Percentiles rank a stretch among this genome's conserved stretches.
phyloP scores from a whole-genome alignment of 2,797 vertebrate species.

The Acestrorhynchus altus region DNA sequence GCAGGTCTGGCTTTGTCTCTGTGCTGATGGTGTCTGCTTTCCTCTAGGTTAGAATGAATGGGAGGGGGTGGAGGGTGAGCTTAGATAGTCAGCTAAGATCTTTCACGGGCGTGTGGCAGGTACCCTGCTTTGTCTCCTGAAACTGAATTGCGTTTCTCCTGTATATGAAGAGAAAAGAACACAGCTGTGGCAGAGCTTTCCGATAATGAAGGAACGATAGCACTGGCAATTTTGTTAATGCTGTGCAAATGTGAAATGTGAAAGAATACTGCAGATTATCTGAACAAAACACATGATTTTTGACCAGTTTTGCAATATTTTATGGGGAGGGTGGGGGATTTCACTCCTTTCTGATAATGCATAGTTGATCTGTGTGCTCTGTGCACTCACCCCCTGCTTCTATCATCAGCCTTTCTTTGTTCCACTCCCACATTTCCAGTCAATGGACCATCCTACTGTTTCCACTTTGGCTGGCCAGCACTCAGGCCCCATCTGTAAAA shows the following conservation, averaged over 20 bases:
- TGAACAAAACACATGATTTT: conserved; percentile 15
- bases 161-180: conserved; percentile 41
- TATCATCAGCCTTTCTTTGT: conserved; percentile 56
- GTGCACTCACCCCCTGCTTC: conserved; percentile 55
- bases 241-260: conserved; percentile 14
- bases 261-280: conserved; percentile 33
- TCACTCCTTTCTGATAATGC: conserved; percentile 31
- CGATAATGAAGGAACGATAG: conserved; percentile 33
- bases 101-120: conserved; percentile 68
- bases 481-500: conserved; percentile 75
- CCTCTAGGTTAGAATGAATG: conserved; percentile 70
- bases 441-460: conserved; percentile 66
- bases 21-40: conserved; percentile 71
- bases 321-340: background rate
- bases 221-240: background rate
- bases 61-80: conserved; percentile 71
- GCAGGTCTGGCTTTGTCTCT: conserved; percentile 69
- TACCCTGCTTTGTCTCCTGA: conserved; percentile 62
- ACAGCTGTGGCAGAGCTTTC: conserved; percentile 37
- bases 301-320: conserved; percentile 9
- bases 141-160: conserved; percentile 54
- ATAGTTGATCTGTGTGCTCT: conserved; percentile 39
- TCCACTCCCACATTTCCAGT: conserved; percentile 62
- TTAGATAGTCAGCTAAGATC: conserved; percentile 74
- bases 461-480: conserved; percentile 70